A percentile compares a stretch with the other conserved stretches of the same genome.
Evolutionary conservation across 2,113 vertebrate species (phyloP).

Genomic region (Marmota flaviventris): DNA sequence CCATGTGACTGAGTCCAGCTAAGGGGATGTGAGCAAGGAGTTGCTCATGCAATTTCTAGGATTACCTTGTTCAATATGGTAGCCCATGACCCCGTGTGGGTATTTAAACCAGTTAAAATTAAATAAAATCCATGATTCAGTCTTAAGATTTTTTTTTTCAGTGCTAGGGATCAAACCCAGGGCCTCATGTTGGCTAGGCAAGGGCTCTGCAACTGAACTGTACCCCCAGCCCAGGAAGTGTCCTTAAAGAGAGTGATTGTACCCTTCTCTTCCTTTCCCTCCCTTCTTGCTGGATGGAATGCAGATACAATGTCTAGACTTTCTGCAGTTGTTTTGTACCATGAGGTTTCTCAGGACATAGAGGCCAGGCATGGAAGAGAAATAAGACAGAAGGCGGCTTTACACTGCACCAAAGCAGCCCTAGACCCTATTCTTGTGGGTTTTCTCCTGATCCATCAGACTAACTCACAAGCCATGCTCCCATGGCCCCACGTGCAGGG

Average conservation of each 20-base stretch:
- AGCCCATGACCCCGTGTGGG: not conserved
- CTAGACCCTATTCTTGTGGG: not conserved
- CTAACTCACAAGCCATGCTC: not conserved
- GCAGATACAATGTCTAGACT: not conserved
- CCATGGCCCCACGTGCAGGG: rapidly evolving
- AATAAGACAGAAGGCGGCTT: not conserved
- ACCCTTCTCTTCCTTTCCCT: not conserved
- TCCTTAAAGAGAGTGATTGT: not conserved
- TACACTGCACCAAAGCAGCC: not conserved
- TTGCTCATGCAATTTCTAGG: not conserved
- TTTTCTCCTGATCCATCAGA: not conserved
- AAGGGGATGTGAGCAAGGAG: not conserved
- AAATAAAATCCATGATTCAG: not conserved
- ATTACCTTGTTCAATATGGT: not conserved
- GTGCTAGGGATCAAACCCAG: not conserved
- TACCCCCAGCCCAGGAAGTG: not conserved
- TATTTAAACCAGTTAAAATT: not conserved
- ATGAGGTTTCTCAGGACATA: not conserved
- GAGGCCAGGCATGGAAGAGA: not conserved
- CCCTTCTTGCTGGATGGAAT: not conserved
- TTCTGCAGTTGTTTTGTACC: not conserved
- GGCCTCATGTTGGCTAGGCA: not conserved
- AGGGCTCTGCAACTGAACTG: too few species aligned
- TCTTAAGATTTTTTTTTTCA: not conserved
- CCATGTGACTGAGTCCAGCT: not conserved